A percentile compares a stretch with the other conserved stretches of the same genome.
These are phyloP conservation scores for Orchestia grillus DNA, from an alignment of 1,140 invertebrate species.

Conservation along the genomic window DNA sequence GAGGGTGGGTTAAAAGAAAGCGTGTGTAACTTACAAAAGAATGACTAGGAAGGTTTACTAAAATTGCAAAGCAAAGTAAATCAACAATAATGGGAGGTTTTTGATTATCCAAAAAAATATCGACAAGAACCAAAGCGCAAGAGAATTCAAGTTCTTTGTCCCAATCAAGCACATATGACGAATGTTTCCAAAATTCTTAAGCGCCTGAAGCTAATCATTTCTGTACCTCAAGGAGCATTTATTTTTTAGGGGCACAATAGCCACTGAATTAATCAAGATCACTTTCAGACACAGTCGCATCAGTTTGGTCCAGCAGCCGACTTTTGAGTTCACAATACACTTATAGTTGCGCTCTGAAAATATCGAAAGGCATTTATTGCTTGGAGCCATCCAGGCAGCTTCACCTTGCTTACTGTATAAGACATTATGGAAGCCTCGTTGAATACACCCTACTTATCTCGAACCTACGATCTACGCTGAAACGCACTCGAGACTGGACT, in stretches of 20 bases:
- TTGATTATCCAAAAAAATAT: conserved; percentile 37
- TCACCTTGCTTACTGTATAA: background rate
- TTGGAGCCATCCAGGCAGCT: background rate
- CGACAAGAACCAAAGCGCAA: background rate
- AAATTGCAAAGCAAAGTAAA: conserved; percentile 52
- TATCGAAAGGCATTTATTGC: background rate
- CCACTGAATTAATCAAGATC: background rate
- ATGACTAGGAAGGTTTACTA: conserved; percentile 55
- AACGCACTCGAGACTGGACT: background rate
- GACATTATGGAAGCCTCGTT: conserved; percentile 48
- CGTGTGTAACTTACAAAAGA: conserved; percentile 41
- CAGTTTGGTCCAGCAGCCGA: background rate
- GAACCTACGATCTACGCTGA: background rate
- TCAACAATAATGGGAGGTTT: conserved; percentile 25
- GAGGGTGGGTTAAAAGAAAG: background rate
- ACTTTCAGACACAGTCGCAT: background rate
- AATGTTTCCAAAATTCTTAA: background rate
- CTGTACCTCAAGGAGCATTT: background rate
- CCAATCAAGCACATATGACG: background rate
- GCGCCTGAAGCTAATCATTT: background rate
- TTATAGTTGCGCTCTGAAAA: background rate
- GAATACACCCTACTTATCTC: background rate
- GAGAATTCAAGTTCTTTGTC: background rate
- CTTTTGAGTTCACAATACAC: background rate
- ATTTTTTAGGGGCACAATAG: background rate